Evolutionary conservation across 2,888 invertebrate genomes (phyloP).

Genomic region (Magallana nippona): DNA sequence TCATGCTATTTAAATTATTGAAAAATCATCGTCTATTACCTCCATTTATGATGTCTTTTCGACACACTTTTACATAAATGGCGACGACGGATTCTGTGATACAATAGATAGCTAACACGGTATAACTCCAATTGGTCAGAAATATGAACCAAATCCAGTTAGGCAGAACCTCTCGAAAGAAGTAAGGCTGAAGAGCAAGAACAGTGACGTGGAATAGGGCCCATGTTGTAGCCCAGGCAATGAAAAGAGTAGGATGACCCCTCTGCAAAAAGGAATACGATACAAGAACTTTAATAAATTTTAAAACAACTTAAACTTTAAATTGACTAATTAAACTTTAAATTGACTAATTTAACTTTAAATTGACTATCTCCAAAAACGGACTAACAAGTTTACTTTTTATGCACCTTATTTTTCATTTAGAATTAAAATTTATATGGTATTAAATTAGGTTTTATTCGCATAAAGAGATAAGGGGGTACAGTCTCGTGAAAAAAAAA

Average conservation of each 20-base stretch:
- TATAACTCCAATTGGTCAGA: conserved; percentile 3
- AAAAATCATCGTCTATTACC: background rate
- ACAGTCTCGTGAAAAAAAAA: no score
- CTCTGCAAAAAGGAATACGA: conserved; percentile 13
- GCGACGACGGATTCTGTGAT: background rate
- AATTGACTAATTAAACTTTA: no score
- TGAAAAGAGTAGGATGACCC: background rate
- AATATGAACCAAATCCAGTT: background rate
- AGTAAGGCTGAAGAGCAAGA: background rate
- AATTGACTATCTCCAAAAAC: background rate
- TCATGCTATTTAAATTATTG: no score
- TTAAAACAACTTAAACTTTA: no score
- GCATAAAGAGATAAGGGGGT: no score
- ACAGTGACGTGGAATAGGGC: background rate
- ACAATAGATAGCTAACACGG: background rate
- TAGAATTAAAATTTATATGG: no score
- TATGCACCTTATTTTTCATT: no score
- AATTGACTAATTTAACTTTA: background rate
- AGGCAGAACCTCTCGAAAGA: background rate
- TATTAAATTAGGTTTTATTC: no score
- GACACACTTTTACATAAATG: background rate
- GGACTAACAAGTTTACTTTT: background rate
- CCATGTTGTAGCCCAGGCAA: background rate
- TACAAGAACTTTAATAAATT: no score
- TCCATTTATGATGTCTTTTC: background rate